These are phyloP conservation scores for Podarcis cretensis DNA, from an alignment of 2,113 vertebrate species.

Conservation along the genomic window DNA sequence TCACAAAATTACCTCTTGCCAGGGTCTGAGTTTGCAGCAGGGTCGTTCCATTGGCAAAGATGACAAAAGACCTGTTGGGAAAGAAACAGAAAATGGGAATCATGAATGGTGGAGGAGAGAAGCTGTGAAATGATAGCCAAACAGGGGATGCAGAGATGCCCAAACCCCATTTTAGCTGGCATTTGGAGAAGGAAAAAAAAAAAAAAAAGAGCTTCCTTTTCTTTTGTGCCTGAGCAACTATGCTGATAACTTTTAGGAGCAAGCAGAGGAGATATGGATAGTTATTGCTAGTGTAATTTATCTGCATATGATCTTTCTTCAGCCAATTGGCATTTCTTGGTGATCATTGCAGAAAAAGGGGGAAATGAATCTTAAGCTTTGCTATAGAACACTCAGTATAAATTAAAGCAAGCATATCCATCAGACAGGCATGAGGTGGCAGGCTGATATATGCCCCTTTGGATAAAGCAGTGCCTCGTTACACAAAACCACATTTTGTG, in stretches of 20 bases:
- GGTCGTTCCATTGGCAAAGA: rapidly evolving
- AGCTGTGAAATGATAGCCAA: not conserved
- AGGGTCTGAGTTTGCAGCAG: rapidly evolving
- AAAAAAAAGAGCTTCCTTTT: too few species aligned
- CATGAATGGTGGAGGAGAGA: not conserved
- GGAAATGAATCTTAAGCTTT: not conserved
- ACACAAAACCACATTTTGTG: not conserved
- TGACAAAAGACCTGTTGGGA: constrained; percentile 50
- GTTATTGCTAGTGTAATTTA: not conserved
- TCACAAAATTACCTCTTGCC: not conserved
- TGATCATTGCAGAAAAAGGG: too few species aligned
- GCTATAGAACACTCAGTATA: not conserved
- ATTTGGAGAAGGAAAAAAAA: too few species aligned
- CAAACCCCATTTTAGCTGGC: too few species aligned
- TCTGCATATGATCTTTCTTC: not conserved
- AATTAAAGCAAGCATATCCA: not conserved
- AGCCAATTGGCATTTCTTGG: not conserved
- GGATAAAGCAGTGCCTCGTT: too few species aligned
- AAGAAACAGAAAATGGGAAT: not conserved
- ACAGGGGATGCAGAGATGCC: too few species aligned
- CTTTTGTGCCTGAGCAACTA: too few species aligned
- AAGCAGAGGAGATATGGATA: not conserved
- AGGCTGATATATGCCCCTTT: not conserved
- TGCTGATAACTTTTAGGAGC: not conserved
- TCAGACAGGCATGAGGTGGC: not conserved